Conservation (phyloP, 1,140 invertebrate genomes). For the Drosophila equinoxialis region DNA sequence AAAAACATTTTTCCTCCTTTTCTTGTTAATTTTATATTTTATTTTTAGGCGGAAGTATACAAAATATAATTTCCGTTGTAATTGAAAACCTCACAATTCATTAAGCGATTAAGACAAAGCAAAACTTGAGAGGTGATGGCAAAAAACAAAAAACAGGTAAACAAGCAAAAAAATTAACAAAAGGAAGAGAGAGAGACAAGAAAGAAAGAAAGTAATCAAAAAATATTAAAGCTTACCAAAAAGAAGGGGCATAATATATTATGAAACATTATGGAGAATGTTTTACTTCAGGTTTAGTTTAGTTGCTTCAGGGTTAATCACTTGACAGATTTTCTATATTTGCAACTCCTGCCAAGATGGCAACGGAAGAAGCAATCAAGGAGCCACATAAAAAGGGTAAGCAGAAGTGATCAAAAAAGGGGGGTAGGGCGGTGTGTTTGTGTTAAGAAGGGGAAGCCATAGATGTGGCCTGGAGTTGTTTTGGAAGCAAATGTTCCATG, state of each 20-base stretch:
- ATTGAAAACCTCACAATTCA: constrained; percentile 25
- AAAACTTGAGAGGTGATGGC: neutral
- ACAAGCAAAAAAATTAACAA: neutral
- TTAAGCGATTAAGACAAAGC: constrained; percentile 13
- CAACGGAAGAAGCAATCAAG: neutral
- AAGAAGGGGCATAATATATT: neutral
- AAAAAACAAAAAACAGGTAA: neutral
- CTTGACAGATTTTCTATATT: constrained; percentile 4
- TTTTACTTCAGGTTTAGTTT: neutral
- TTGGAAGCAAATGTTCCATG: constrained; percentile 20
- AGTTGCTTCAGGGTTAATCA: constrained; percentile 1
- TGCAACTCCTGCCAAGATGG: neutral
- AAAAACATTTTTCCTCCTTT: neutral
- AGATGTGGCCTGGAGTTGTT: constrained; percentile 16
- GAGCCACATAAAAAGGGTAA: neutral
- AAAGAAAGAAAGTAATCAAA: constrained; percentile 3
- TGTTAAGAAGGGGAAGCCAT: neutral
- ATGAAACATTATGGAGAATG: too few relatives aligned
- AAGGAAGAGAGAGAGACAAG: neutral
- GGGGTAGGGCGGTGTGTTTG: neutral
- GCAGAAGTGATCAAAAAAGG: neutral
- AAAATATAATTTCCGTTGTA: constrained; percentile 32
- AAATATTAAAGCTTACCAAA: neutral
- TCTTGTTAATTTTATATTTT: neutral
- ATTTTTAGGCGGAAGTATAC: constrained; percentile 5